A percentile compares a stretch with the other conserved stretches of the same genome.
phyloP scores from a whole-genome alignment of 2,113 vertebrate species.

The Thinocorus orbignyianus region DNA sequence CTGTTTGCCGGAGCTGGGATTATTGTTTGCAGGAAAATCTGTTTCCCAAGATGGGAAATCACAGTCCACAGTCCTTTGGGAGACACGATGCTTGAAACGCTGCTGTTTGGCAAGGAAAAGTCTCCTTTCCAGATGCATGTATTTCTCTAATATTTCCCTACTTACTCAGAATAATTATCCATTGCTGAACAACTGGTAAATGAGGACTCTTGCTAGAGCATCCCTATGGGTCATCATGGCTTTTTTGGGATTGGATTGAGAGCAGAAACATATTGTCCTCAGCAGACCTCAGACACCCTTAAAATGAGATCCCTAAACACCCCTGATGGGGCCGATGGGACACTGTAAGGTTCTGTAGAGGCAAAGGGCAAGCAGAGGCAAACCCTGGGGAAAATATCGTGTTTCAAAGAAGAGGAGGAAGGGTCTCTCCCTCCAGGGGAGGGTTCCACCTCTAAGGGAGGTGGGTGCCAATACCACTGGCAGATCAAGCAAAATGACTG shows the following conservation, averaged over 20 bases:
- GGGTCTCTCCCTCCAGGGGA: neutral
- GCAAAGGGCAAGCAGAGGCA: neutral
- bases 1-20: neutral
- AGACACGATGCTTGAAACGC: neutral
- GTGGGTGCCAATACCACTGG: accelerated
- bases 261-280: neutral
- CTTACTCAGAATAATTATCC: neutral
- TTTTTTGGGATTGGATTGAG: neutral
- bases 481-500: neutral
- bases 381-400: accelerated
- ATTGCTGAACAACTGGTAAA: neutral
- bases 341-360: neutral
- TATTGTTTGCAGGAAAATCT: neutral
- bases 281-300: neutral
- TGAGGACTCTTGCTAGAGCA: neutral
- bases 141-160: neutral
- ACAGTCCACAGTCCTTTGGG: neutral
- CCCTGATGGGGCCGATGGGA: accelerated
- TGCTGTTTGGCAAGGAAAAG: neutral
- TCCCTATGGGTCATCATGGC: too few relatives aligned
- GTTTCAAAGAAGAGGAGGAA: neutral
- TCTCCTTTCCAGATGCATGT: neutral
- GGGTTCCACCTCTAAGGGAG: accelerated
- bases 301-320: neutral
- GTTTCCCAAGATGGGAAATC: neutral